Evolutionary conservation across 2,797 vertebrate genomes (phyloP), one percentile per base, ranked within the genome.

Genomic region (Takifugu ocellatus): DNA sequence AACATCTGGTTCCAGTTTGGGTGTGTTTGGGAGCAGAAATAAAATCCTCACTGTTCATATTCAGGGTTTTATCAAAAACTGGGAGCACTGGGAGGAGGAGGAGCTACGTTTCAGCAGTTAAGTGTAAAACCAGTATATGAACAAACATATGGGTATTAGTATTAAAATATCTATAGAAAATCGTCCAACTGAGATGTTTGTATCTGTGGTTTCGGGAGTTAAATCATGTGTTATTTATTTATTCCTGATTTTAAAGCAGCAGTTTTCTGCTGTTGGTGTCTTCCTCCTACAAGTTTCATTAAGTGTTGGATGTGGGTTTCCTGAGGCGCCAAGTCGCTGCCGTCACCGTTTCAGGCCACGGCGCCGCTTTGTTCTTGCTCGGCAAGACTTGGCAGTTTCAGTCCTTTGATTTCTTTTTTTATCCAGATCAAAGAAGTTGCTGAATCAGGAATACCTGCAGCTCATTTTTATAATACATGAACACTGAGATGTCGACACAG

Each of bases 381-480:
- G 16, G 58, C 43, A 12, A 54, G 54, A 66, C 45, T 45, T 2
- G 21, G n/a, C 33, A 33, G 51, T 66, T 57, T 70, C n/a, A 0
- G n/a, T 54, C 51, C 62, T 71, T 74, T 68, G 54, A 66, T 65
- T 48, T 25, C 10, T 25, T 48, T 24, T 54, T 36, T 66, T 51
- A 63, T 48, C 12, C 25, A 12, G 61, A 70, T 61, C 69, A 43
- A 49, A 58, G 67, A 74, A 59, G 43, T 4, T 33, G 63, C 74
- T 75, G 74, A 82, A 66, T 71, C 59, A 55, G 70, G 52, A 61
- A 59, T 63, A 76, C 74, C 76, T 73, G 76, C 63, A 66, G 84
- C 70, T 75, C 61, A 2, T 59, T 55, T 51, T 45, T 70, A 59
- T 61, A 59, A 47, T 52, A 47, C 61, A 47, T 63, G 59, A 80